These are phyloP conservation scores for Sinodicranocentrus sp. DNA, from an alignment of 2,888 invertebrate species.

Conservation along the genomic window DNA sequence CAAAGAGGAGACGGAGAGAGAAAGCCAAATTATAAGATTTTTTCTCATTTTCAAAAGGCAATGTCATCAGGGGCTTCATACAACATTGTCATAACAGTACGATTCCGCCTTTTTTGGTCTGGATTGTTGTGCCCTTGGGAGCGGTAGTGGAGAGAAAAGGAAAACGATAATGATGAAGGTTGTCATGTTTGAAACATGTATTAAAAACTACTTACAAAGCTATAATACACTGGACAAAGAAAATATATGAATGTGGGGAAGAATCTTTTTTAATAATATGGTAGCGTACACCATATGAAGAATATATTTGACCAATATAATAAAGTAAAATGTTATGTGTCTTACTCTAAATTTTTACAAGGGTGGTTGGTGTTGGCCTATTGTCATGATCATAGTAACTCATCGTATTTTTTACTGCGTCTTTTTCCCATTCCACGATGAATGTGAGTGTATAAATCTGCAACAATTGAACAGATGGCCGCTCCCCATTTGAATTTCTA, in stretches of 20 bases:
- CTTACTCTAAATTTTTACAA: too few species aligned
- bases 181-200: not conserved
- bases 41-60: not conserved
- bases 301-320: too few species aligned
- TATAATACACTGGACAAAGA: too few species aligned
- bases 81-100: not conserved
- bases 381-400: not conserved
- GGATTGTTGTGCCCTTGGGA: constrained; percentile 13
- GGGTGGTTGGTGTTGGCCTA: too few species aligned
- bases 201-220: not conserved
- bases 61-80: constrained; percentile 11
- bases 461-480: constrained; percentile 6
- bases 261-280: too few species aligned
- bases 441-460: not conserved
- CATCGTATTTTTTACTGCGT: not conserved
- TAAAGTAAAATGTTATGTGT: too few species aligned
- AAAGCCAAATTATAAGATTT: not conserved
- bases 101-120: constrained; percentile 7
- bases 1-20: not conserved
- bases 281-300: too few species aligned
- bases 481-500: not conserved
- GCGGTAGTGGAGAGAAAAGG: not conserved
- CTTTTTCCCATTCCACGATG: too few species aligned
- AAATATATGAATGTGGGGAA: too few species aligned
- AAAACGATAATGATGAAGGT: not conserved